phyloP scores from a whole-genome alignment of 2,797 vertebrate species.

The Sebastes taczanowskii region DNA sequence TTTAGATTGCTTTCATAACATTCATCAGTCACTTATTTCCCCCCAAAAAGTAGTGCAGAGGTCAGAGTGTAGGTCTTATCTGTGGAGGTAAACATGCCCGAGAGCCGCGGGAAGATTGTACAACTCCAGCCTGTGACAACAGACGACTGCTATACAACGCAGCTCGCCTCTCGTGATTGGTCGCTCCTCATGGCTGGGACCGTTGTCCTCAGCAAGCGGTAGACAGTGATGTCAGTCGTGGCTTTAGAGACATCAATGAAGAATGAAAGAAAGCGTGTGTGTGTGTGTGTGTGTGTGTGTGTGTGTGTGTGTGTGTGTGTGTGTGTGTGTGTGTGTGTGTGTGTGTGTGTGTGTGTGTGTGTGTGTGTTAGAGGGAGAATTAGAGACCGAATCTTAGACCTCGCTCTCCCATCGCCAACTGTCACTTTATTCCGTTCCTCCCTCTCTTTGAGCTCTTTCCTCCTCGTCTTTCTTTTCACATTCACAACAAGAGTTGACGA shows the following conservation, averaged over 20 bases:
- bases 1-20: not conserved
- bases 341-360: too few species aligned
- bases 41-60: conserved; percentile 3
- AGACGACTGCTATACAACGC: not conserved
- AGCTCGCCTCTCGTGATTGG: conserved; percentile 24
- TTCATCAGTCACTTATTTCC: not conserved
- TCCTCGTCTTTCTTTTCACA: not conserved
- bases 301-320: not conserved
- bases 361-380: not conserved
- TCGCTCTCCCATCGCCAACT: conserved; percentile 34
- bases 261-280: conserved; percentile 48
- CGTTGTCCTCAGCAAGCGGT: conserved; percentile 32
- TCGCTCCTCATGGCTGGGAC: conserved; percentile 20
- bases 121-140: not conserved
- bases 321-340: not conserved
- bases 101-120: not conserved
- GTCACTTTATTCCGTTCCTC: not conserved
- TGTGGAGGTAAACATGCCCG: conserved; percentile 20
- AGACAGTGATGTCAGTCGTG: conserved; percentile 47
- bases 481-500: not conserved
- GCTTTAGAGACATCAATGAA: conserved; percentile 38
- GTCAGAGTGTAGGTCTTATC: conserved; percentile 20
- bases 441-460: not conserved
- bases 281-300: not conserved
- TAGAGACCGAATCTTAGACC: not conserved